A percentile compares a stretch with the other conserved stretches of the same genome.
Conservation (phyloP, 2,888 invertebrate genomes). For the Scaptomyza tumidula region DNA sequence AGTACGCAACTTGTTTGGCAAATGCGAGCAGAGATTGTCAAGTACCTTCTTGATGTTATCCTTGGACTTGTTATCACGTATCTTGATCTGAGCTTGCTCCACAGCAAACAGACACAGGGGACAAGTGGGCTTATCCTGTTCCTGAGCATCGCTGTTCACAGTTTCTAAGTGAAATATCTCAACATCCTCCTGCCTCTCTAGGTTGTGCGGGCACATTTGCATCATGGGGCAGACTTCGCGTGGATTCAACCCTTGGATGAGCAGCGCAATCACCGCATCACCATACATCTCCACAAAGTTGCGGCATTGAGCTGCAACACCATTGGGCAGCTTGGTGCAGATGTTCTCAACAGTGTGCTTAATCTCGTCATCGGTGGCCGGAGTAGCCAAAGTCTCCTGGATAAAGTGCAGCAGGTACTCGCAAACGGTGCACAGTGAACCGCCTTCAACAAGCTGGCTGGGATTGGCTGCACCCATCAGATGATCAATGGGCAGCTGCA, state of each 20-base stretch:
- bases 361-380: conserved; percentile 89
- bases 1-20: conserved; percentile 87
- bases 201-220: conserved; percentile 87
- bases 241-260: conserved; percentile 87
- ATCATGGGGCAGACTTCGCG: conserved; percentile 88
- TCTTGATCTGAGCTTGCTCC: conserved; percentile 89
- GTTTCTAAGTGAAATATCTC: conserved; percentile 85
- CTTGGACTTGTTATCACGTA: conserved; percentile 91
- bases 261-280: conserved; percentile 90
- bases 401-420: conserved; percentile 92
- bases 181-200: conserved; percentile 84
- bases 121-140: conserved; percentile 88
- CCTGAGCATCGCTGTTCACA: conserved; percentile 47
- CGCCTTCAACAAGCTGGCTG: conserved; percentile 83
- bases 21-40: conserved; percentile 88
- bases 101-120: conserved; percentile 94
- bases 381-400: conserved; percentile 89
- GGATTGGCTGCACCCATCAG: conserved; percentile 84
- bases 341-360: conserved; percentile 88
- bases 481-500: conserved; percentile 86
- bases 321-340: conserved; percentile 88
- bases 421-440: conserved; percentile 89
- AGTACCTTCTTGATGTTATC: conserved; percentile 89
- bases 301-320: conserved; percentile 88
- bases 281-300: conserved; percentile 92